Evolutionary conservation across 2,797 vertebrate species (phyloP).

Genomic region (Caiman crocodilus): DNA sequence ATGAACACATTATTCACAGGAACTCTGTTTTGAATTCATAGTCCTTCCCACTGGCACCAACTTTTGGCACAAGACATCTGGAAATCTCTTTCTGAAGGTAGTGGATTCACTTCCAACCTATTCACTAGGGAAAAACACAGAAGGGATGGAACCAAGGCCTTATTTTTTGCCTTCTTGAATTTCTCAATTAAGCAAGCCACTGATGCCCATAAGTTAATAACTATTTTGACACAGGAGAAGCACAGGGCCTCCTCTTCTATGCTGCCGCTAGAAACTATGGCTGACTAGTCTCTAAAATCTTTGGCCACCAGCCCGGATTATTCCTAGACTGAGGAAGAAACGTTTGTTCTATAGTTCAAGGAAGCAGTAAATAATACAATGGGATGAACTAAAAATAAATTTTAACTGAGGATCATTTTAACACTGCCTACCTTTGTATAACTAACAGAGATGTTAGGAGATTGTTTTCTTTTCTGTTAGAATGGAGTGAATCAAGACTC

Average conservation of each 20-base stretch:
- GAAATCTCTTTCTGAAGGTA: accelerated
- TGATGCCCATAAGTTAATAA: slow-evolving; percentile 24
- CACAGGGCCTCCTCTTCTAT: neutral
- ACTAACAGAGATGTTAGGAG: slow-evolving; percentile 52
- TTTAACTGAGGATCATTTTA: slow-evolving; percentile 53
- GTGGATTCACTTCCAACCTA: neutral
- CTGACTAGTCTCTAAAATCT: slow-evolving; percentile 31
- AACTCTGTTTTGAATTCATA: neutral
- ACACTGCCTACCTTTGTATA: slow-evolving; percentile 6
- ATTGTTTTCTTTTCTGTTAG: slow-evolving; percentile 40
- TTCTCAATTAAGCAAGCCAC: slow-evolving; percentile 31
- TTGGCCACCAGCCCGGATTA: slow-evolving; percentile 40
- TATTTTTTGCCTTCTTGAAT: neutral
- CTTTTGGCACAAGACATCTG: neutral
- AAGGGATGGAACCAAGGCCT: neutral
- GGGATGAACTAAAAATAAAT: slow-evolving; percentile 35
- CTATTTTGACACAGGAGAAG: neutral
- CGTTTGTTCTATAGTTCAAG: slow-evolving; percentile 45
- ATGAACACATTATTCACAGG: neutral
- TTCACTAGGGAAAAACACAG: neutral
- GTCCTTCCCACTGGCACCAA: neutral
- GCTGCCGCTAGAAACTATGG: neutral
- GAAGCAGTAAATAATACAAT: slow-evolving; percentile 53
- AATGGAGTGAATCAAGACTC: slow-evolving; percentile 48
- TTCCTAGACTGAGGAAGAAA: slow-evolving; percentile 41